phyloP scores from a whole-genome alignment of 1,140 invertebrate species.

The Temnothorax nylanderi region DNA sequence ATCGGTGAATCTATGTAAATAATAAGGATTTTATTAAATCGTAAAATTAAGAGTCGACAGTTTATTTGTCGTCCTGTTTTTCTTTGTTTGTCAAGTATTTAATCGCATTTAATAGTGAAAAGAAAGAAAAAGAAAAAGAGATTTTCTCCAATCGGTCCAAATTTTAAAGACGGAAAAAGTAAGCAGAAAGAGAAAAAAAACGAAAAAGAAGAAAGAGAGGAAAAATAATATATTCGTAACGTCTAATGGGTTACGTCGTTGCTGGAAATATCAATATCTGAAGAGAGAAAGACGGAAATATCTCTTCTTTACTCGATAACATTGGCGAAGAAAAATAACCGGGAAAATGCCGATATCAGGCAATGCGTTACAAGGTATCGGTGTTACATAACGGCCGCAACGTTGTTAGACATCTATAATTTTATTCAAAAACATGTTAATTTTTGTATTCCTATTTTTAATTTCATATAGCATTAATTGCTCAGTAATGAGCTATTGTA shows the following conservation, averaged over 20 bases:
- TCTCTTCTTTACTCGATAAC: conserved; percentile 3
- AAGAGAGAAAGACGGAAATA: neutral
- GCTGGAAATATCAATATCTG: conserved; percentile 26
- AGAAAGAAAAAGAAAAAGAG: neutral
- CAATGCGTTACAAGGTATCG: neutral
- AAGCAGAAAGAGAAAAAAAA: neutral
- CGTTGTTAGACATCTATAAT: neutral
- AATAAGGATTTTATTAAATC: neutral
- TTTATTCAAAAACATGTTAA: neutral
- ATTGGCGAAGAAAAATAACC: conserved; percentile 1
- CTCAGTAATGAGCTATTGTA: neutral
- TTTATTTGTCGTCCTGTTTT: neutral
- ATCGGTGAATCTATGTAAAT: neutral
- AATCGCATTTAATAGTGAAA: neutral
- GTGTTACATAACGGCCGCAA: neutral
- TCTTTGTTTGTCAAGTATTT: neutral
- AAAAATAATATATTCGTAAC: conserved; percentile 1
- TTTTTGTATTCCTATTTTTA: neutral
- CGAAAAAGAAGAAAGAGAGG: neutral
- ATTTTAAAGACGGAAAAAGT: neutral
- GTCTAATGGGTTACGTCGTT: conserved; percentile 40
- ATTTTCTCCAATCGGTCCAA: neutral
- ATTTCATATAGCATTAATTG: neutral
- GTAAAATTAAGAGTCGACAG: neutral
- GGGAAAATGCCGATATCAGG: conserved; percentile 10